A percentile compares a stretch with the other conserved stretches of the same genome.
phyloP scores from a whole-genome alignment of 2,113 vertebrate species.

The Machaerirhynchus nigripectus region DNA sequence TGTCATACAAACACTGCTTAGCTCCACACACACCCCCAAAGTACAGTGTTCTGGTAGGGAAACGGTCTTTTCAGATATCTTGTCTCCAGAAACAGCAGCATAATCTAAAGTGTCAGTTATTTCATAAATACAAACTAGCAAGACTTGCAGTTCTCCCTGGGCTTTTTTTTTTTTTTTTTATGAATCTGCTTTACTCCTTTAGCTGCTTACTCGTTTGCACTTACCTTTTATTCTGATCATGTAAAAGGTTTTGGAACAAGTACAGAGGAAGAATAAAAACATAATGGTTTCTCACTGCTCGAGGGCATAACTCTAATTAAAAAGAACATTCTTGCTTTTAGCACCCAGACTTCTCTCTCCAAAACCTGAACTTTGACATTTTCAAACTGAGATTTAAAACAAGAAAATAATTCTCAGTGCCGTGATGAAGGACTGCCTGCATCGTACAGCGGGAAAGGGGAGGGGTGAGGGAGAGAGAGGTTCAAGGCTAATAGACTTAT shows the following conservation, averaged over 20 bases:
- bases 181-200: slow-evolving; percentile 45
- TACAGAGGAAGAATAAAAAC: slow-evolving; percentile 61
- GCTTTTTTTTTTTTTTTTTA: neutral
- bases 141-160: neutral
- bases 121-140: slow-evolving; percentile 45
- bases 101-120: neutral
- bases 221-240: slow-evolving; percentile 56
- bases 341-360: slow-evolving; percentile 33
- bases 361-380: slow-evolving; percentile 64
- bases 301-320: slow-evolving; percentile 63
- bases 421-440: neutral
- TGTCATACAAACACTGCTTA: neutral
- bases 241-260: slow-evolving; percentile 57
- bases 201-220: slow-evolving; percentile 53
- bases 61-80: neutral
- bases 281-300: slow-evolving; percentile 54
- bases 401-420: slow-evolving; percentile 46
- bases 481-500: slow-evolving; percentile 7
- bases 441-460: neutral
- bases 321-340: slow-evolving; percentile 63
- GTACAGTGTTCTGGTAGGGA: neutral
- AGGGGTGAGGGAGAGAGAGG: neutral
- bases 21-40: neutral
- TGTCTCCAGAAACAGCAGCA: neutral
- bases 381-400: slow-evolving; percentile 64